Conservation (phyloP, 2,888 invertebrate species). For the Eilema sororculum region DNA sequence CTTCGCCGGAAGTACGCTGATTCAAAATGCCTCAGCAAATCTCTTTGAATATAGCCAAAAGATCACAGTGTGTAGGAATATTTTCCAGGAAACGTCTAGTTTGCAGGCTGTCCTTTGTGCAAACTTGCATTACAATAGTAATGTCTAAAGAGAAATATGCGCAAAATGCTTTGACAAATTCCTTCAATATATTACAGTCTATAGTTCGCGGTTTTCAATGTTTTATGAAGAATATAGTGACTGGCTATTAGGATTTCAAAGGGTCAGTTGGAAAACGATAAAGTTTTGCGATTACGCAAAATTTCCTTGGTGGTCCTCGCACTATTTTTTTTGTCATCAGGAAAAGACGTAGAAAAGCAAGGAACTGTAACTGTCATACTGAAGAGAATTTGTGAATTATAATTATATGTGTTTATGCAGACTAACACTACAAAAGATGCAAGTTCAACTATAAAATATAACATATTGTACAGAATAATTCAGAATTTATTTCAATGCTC, state of each 20-base stretch:
- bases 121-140: constrained; percentile 27
- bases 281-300: neutral
- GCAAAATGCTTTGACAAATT: constrained; percentile 30
- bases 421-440: neutral
- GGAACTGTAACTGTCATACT: neutral
- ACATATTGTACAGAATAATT: constrained; percentile 1
- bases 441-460: neutral
- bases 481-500: constrained; percentile 18
- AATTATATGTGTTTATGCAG: neutral
- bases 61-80: constrained; percentile 36
- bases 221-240: constrained; percentile 17
- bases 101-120: constrained; percentile 35
- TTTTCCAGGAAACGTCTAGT: constrained; percentile 41
- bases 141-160: constrained; percentile 21
- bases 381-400: neutral
- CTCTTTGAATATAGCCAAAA: constrained; percentile 35
- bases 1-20: constrained; percentile 48
- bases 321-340: neutral
- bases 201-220: constrained; percentile 12
- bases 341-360: neutral
- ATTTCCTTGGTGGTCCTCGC: neutral
- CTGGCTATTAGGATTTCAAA: constrained; percentile 10
- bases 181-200: constrained; percentile 16
- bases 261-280: neutral
- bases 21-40: constrained; percentile 45